Evolutionary conservation across 2,888 invertebrate genomes (phyloP).

Genomic region (Allygus modestus): DNA sequence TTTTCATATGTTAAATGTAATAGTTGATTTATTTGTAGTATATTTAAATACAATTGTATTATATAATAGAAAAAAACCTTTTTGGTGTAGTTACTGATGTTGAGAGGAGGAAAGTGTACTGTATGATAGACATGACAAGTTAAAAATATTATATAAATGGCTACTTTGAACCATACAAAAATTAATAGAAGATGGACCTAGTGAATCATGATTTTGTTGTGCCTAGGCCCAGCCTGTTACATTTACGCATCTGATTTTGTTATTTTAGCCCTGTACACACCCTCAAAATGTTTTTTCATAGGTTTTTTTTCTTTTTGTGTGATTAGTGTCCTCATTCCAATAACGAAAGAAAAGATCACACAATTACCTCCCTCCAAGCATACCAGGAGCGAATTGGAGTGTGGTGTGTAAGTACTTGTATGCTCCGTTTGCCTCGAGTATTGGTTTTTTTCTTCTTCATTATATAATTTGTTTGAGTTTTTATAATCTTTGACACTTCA

Average conservation of each 20-base stretch:
- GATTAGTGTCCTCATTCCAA: slow-evolving; percentile 18
- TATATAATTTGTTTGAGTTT: neutral
- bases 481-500: slow-evolving; percentile 2
- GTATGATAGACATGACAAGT: too few species aligned
- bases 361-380: neutral
- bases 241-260: neutral
- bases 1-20: too few species aligned
- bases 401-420: neutral
- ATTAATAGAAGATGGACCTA: too few species aligned
- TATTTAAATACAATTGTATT: too few species aligned
- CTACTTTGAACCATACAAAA: too few species aligned
- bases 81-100: too few species aligned
- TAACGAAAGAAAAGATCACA: slow-evolving; percentile 10
- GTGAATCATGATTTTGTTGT: too few species aligned
- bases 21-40: too few species aligned
- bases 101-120: too few species aligned
- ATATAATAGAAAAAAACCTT: too few species aligned
- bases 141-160: too few species aligned
- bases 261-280: neutral
- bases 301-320: slow-evolving; percentile 2
- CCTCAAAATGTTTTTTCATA: neutral
- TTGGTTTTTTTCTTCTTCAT: neutral
- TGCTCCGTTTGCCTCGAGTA: neutral
- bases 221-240: too few species aligned
- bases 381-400: neutral